Percentiles rank a stretch among this genome's conserved stretches.
phyloP scores from a whole-genome alignment of 2,113 vertebrate genomes.

The Halcyon malimbica region DNA sequence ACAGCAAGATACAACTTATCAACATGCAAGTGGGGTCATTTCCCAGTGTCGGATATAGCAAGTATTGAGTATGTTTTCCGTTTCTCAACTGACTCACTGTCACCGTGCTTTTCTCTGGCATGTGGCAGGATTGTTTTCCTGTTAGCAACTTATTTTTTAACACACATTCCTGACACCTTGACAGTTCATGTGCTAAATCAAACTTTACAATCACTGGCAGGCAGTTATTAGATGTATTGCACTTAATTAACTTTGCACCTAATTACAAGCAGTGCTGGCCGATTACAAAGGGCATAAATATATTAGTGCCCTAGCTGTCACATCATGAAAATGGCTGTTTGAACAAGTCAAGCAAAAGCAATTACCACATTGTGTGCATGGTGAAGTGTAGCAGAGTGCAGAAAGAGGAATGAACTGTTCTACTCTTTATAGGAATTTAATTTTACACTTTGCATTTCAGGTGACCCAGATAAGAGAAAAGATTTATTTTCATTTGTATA shows the following conservation, averaged over 20 bases:
- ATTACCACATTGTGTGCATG: conserved; percentile 33
- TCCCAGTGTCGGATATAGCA: not conserved
- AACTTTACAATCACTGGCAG: conserved; percentile 81
- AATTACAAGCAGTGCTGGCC: conserved; percentile 70
- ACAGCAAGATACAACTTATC: not conserved
- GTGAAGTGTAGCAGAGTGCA: not conserved
- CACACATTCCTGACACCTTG: conserved; percentile 43
- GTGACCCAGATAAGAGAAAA: not conserved
- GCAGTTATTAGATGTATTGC: conserved; percentile 72
- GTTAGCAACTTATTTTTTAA: conserved; percentile 49
- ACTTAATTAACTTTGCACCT: conserved; percentile 78
- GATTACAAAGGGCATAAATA: conserved; percentile 68
- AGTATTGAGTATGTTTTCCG: not conserved
- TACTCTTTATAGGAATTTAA: not conserved
- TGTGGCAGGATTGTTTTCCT: conserved; percentile 10
- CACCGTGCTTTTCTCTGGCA: not conserved
- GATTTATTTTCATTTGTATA: not conserved
- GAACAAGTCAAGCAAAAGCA: conserved; percentile 64
- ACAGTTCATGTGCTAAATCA: conserved; percentile 70
- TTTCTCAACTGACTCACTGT: not conserved
- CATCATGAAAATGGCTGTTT: conserved; percentile 49
- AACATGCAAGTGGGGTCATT: not conserved
- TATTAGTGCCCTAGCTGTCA: conserved; percentile 68
- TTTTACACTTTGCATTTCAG: conserved; percentile 3
- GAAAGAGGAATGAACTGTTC: not conserved